These are phyloP conservation scores for Mycalesis mineus DNA, from an alignment of 2,888 invertebrate genomes.

Conservation along the genomic window DNA sequence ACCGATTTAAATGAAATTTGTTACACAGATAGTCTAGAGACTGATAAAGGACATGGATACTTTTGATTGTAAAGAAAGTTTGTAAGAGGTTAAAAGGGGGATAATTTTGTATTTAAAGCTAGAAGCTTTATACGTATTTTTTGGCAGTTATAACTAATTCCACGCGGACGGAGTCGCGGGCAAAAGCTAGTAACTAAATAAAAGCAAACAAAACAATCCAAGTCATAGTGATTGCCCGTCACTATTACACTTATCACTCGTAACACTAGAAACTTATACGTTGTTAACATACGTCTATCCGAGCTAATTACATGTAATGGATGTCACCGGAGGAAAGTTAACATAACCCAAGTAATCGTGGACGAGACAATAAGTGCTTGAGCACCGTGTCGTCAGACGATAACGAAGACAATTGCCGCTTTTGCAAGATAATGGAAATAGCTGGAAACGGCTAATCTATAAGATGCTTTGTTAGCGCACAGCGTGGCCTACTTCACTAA, in stretches of 20 bases:
- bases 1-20: too few species aligned
- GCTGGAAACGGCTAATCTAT: conserved; percentile 44
- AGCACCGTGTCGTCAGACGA: conserved; percentile 43
- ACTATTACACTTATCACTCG: neutral
- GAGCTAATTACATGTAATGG: conserved; percentile 23
- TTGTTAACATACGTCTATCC: conserved; percentile 3
- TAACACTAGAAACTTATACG: neutral
- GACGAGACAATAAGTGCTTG: conserved; percentile 22
- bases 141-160: too few species aligned
- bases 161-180: too few species aligned
- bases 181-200: too few species aligned
- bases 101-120: too few species aligned
- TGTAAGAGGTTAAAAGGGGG: too few species aligned
- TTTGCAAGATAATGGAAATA: conserved; percentile 51
- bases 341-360: conserved; percentile 26
- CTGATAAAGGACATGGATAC: too few species aligned
- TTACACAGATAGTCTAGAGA: too few species aligned
- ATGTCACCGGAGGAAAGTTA: conserved; percentile 24
- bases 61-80: too few species aligned
- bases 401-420: conserved; percentile 46
- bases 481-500: conserved; percentile 45
- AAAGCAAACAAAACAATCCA: too few species aligned
- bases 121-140: too few species aligned
- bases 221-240: neutral
- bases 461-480: conserved; percentile 32